A percentile compares a stretch with the other conserved stretches of the same genome.
Evolutionary conservation across 2,888 invertebrate genomes (phyloP).

Genomic region (Sabatieria punctata): DNA sequence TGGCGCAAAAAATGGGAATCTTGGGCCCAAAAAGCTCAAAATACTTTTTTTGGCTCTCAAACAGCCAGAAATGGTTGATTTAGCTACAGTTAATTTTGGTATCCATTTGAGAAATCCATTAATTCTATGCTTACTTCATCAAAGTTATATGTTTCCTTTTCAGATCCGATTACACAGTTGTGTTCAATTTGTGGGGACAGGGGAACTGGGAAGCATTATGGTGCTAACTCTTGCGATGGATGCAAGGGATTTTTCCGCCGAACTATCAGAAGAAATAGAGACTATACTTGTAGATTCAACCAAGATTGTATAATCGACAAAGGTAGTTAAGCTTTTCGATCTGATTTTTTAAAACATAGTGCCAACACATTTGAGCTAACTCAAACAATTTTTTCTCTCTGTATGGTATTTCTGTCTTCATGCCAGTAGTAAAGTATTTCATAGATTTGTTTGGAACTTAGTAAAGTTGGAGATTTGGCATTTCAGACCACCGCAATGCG

Average conservation of each 20-base stretch:
- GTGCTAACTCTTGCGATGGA: slow-evolving; percentile 12
- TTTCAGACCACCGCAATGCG: slow-evolving; percentile 24
- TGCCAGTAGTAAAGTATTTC: too few relatives aligned
- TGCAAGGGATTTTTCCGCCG: slow-evolving; percentile 25
- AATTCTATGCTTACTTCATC: too few relatives aligned
- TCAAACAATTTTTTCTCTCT: too few relatives aligned
- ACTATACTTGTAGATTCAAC: slow-evolving; percentile 25
- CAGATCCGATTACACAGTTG: slow-evolving; percentile 26
- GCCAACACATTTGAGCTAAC: too few relatives aligned
- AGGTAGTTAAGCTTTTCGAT: slow-evolving; percentile 13
- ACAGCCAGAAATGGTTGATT: slow-evolving; percentile 24
- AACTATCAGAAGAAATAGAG: slow-evolving; percentile 26
- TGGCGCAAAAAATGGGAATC: neutral
- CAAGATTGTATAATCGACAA: slow-evolving; percentile 27
- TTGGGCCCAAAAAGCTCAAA: slow-evolving; percentile 11
- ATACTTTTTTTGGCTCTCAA: slow-evolving; percentile 27
- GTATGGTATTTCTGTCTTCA: too few relatives aligned
- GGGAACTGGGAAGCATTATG: slow-evolving; percentile 28
- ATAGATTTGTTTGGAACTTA: too few relatives aligned
- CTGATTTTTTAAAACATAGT: neutral
- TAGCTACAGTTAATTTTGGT: too few relatives aligned
- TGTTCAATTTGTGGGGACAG: slow-evolving; percentile 15
- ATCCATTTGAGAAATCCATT: too few relatives aligned
- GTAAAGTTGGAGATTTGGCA: too few relatives aligned
- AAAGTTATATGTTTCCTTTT: slow-evolving; percentile 23